Evolutionary conservation across 1,140 invertebrate genomes (phyloP).

Genomic region (Cotesia glomerata): DNA sequence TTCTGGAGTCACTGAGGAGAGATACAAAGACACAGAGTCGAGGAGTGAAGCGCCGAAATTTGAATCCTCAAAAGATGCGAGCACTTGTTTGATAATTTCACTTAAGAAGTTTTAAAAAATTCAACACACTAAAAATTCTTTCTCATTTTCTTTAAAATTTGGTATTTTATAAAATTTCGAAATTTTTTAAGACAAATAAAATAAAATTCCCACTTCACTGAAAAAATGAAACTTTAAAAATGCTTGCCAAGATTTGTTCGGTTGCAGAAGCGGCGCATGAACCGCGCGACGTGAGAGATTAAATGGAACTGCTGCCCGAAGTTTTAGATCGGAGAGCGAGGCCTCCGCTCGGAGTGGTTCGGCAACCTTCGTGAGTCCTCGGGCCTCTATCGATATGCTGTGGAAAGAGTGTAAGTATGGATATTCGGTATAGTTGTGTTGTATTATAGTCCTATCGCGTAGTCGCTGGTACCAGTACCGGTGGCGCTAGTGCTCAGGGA

Average conservation of each 20-base stretch:
- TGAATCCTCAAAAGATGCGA: too few relatives aligned
- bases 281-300: constrained; percentile 46
- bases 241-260: too few relatives aligned
- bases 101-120: too few relatives aligned
- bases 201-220: neutral
- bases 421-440: constrained; percentile 43
- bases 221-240: neutral
- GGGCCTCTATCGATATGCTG: constrained; percentile 58
- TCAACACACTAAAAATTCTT: too few relatives aligned
- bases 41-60: too few relatives aligned
- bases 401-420: constrained; percentile 55
- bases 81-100: too few relatives aligned
- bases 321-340: constrained; percentile 41
- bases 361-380: constrained; percentile 46
- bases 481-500: neutral
- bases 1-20: too few relatives aligned
- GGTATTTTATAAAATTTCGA: neutral
- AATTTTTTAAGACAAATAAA: neutral
- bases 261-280: neutral
- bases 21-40: too few relatives aligned
- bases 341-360: constrained; percentile 48
- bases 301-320: constrained; percentile 58
- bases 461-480: constrained; percentile 9
- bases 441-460: neutral
- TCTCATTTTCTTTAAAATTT: neutral